Evolutionary conservation across 1,140 invertebrate genomes (phyloP), one percentile per base, ranked within the genome.

Genomic region (Lasaia peninsularis): DNA sequence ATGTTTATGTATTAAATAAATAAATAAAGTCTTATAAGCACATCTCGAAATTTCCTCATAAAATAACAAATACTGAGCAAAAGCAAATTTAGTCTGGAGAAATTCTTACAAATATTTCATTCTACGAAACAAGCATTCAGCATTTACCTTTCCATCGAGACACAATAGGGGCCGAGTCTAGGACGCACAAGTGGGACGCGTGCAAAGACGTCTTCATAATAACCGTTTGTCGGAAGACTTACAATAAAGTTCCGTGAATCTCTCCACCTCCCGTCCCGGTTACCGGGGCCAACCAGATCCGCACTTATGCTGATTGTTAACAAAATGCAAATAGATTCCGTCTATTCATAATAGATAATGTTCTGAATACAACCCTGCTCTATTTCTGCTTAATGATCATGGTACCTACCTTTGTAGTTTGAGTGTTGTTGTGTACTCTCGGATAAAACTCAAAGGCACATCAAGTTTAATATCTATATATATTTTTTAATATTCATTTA

Each of bases 121-220:
- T 14, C 5, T 6, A 16, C 6, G 1, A 14, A 37, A 37, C 14
- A 37, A 14, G 35, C 14, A 37, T 14, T 37, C n/a, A 37, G 14
- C 14, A 37, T 37, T 37, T 37, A 37, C 35, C 8, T 37, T 37
- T 28, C 24, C 24, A 28, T 37, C 14, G n/a, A 37, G 35, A 14
- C 35, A 37, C 14, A 37, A 40, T 37, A 37, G 10, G 37, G 33
- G 33, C 21, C 33, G 16, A 33, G 20, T 40, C 20, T 35, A 54
- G 34, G 24, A 37, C 33, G 32, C 11, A 21, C 20, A 52, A 60
- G 52, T 48, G 63, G 56, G 58, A 60, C 64, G 65, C 66, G 69
- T 69, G 69, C 60, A 66, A 67, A 74, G 65, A 62, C 70, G 62
- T 73, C 66, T 71, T 68, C 70, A 68, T 69, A 71, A 67, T 71